Percentiles rank a stretch among this genome's conserved stretches.
These are phyloP conservation scores for Chaetophractus vellerosus DNA, from an alignment of 2,797 vertebrate genomes.

Conservation along the genomic window DNA sequence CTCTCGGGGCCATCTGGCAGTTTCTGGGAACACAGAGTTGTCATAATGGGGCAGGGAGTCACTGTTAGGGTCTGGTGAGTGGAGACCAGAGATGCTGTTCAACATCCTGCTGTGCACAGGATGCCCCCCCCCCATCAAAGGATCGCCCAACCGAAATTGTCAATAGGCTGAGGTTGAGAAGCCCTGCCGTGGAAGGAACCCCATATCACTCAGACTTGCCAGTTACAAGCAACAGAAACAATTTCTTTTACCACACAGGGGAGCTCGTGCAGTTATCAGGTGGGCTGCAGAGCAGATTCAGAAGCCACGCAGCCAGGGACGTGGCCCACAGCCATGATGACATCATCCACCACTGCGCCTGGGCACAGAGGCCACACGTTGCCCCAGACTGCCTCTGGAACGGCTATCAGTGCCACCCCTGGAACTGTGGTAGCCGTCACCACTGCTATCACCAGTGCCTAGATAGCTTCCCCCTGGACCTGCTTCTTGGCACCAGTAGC, in stretches of 20 bases:
- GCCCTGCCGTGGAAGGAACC: not conserved
- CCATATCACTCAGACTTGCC: not conserved
- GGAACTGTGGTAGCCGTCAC: not conserved
- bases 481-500: not conserved
- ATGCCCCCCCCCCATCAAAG: not conserved
- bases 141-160: not conserved
- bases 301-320: not conserved
- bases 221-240: not conserved
- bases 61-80: no score
- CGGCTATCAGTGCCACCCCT: not conserved
- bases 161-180: not conserved
- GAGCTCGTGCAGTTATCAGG: no score
- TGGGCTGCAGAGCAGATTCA: not conserved
- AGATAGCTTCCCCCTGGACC: not conserved
- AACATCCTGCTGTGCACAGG: not conserved
- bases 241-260: not conserved
- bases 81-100: no score
- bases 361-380: rapidly evolving
- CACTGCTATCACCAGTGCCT: not conserved
- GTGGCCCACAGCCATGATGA: rapidly evolving
- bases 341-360: rapidly evolving
- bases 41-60: not conserved
- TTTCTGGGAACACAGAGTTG: not conserved
- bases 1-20: not conserved
- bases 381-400: not conserved